Base-by-base conservation (phyloP, 1,140 invertebrate genomes). In the Psix sp. region DNA sequence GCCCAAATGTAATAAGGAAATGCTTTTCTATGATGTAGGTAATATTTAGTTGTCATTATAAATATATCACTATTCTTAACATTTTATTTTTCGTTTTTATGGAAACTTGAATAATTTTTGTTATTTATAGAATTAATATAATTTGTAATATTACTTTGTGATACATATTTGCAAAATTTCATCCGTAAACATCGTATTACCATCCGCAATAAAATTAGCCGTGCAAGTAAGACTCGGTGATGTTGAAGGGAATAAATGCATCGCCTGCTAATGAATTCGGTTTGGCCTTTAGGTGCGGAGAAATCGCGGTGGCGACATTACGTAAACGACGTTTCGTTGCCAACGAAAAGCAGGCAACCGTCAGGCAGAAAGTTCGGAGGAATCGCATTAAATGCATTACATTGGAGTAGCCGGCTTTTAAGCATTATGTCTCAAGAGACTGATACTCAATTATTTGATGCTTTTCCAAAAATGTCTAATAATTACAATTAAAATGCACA, bases 331-430 rank as follows among this genome's bases (percentile, higher is more conserved):
- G 42, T 81, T 77, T 77, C 73, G 74, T 80, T 67, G 76, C 67
- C 63, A 76, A 78, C 67, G 74, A 77, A 80, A 80, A 67, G 77
- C 70, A 80, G 75, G 42, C 68, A 77, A 74, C 77, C 79, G 66
- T 78, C 70, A 76, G 72, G 31, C 78, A 77, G 75, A 79, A 79
- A 81, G 77, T 77, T 76, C 65, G 54, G 35, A 39, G 54, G 74
- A 83, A 83, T 83, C 75, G 56, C 74, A 82, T 83, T 82, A 83
- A 80, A 56, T 77, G 78, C 70, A 80, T 77, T 82, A 81, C 77
- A 54, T 66, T 54, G 46, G 56, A 56, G 65, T 57, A 68, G 36
- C 43, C 57, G 21, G 52, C 59, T 39, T 26, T 39, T 67, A 57
- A 52, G 52, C 63, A 51, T 49, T 66, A 16, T 68, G 45, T 60